phyloP scores from a whole-genome alignment of 2,888 invertebrate species.

The Ceriagrion tenellum region DNA sequence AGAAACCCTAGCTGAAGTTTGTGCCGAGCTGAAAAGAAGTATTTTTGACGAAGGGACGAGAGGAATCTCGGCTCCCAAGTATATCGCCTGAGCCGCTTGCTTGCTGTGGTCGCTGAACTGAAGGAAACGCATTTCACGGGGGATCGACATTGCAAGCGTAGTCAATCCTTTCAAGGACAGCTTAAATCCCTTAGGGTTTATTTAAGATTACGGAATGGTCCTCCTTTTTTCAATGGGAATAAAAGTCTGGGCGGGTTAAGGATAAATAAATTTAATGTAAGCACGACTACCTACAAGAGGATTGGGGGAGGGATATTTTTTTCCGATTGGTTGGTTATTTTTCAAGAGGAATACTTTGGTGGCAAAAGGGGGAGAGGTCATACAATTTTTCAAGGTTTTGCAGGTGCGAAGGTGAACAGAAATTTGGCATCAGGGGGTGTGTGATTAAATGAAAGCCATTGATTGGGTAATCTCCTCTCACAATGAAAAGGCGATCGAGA shows the following conservation, averaged over 20 bases:
- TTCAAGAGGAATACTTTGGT: not conserved
- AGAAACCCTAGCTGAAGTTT: no score
- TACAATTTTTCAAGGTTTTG: not conserved
- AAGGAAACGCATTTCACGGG: slow-evolving; percentile 5
- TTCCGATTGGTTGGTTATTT: slow-evolving; percentile 25
- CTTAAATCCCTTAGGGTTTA: not conserved
- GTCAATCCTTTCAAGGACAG: not conserved
- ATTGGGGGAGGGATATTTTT: not conserved
- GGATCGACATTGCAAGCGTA: not conserved
- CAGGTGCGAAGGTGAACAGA: not conserved
- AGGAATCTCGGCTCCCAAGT: not conserved
- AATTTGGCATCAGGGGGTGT: not conserved
- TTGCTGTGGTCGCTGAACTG: not conserved
- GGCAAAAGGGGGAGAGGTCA: not conserved
- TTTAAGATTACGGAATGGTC: not conserved
- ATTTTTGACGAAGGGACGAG: no score
- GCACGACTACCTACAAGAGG: not conserved
- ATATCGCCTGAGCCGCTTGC: not conserved
- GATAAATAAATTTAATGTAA: not conserved
- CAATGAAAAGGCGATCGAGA: not conserved
- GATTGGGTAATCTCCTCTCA: not conserved
- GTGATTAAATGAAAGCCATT: not conserved
- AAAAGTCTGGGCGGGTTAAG: not conserved
- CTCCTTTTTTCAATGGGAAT: not conserved
- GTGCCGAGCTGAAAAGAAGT: no score